Evolutionary conservation across 2,888 invertebrate species (phyloP).

Genomic region (Campoletis raptor): DNA sequence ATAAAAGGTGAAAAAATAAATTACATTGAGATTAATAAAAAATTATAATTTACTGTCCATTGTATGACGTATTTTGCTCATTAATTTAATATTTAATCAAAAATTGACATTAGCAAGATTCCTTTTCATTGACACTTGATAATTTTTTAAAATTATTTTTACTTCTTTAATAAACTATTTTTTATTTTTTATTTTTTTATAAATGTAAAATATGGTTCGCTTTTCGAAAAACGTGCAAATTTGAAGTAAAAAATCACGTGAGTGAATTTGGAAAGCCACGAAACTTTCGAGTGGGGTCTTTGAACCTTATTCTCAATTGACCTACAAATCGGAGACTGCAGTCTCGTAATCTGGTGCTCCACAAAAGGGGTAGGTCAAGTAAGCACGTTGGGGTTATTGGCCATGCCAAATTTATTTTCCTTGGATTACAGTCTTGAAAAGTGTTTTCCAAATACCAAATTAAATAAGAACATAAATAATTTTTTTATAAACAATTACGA

Average conservation of each 20-base stretch:
- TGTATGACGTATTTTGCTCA: neutral
- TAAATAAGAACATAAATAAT: neutral
- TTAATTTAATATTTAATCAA: too few relatives aligned
- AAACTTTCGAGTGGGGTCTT: neutral
- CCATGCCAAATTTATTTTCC: neutral
- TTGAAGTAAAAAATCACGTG: neutral
- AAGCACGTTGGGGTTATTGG: constrained; percentile 6
- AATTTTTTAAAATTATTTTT: too few relatives aligned
- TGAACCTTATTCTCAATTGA: constrained; percentile 6
- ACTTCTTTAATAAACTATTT: too few relatives aligned
- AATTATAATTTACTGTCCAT: neutral
- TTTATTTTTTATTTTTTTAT: neutral
- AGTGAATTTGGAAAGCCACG: neutral
- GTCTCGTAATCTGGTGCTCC: constrained; percentile 6
- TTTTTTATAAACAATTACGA: neutral
- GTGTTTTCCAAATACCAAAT: neutral
- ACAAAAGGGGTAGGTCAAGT: constrained; percentile 8
- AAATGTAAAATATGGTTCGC: neutral
- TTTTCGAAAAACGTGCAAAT: neutral
- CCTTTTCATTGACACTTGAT: too few relatives aligned
- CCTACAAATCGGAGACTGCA: constrained; percentile 13
- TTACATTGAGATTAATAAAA: neutral
- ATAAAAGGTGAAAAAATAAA: neutral
- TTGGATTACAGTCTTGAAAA: neutral
- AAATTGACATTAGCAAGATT: too few relatives aligned